A percentile compares a stretch with the other conserved stretches of the same genome.
These are phyloP conservation scores for Furnarius figulus DNA, from an alignment of 2,113 vertebrate genomes.

Conservation along the genomic window DNA sequence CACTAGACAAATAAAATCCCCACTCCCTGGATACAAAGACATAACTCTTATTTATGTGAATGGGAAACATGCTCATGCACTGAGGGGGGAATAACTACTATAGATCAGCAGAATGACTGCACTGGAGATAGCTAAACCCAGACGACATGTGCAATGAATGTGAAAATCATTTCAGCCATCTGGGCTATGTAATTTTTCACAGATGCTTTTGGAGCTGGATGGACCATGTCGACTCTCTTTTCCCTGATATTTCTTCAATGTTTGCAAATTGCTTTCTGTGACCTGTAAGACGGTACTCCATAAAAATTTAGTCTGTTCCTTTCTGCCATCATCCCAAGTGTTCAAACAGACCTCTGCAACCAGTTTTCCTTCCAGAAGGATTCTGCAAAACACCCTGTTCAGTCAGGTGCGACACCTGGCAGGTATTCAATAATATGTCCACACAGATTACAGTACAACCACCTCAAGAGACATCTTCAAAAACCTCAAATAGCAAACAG, in stretches of 20 bases:
- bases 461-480: not conserved
- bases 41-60: slow-evolving; percentile 54
- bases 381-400: not conserved
- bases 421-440: not conserved
- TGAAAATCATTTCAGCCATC: slow-evolving; percentile 37
- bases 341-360: not conserved
- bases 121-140: slow-evolving; percentile 48
- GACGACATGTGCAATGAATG: slow-evolving; percentile 50
- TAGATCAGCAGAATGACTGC: slow-evolving; percentile 34
- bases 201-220: not conserved
- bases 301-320: not conserved
- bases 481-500: not conserved
- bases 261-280: slow-evolving; percentile 2
- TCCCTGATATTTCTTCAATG: not conserved
- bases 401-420: accelerated
- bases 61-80: slow-evolving; percentile 34
- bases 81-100: slow-evolving; percentile 30
- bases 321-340: not conserved
- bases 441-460: not conserved
- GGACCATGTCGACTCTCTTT: not conserved
- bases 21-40: not conserved
- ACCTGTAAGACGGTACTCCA: not conserved
- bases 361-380: not conserved
- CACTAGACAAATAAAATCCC: slow-evolving; percentile 22
- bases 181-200: slow-evolving; percentile 41